Conservation (phyloP, 2,113 vertebrate species). For the Monopterus albus region DNA sequence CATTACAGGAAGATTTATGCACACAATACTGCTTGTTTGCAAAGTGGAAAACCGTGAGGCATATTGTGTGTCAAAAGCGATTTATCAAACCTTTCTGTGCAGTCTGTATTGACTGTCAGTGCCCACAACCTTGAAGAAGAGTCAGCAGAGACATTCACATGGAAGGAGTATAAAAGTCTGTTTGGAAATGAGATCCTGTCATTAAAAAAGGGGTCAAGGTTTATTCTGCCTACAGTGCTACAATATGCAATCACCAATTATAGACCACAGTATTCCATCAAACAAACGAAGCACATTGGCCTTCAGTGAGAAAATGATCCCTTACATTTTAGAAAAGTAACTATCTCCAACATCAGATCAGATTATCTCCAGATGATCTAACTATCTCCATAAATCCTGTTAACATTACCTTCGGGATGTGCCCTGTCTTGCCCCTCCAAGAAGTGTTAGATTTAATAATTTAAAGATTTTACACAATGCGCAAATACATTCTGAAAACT, state of each 20-base stretch:
- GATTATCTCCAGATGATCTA: slow-evolving; percentile 8
- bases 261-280: not conserved
- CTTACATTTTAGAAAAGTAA: slow-evolving; percentile 8
- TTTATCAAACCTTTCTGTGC: slow-evolving; percentile 67
- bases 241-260: slow-evolving; percentile 3
- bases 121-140: slow-evolving; percentile 34
- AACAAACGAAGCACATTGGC: not conserved
- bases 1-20: slow-evolving; percentile 69
- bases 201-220: not conserved
- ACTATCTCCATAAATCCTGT: slow-evolving; percentile 1
- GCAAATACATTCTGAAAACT: slow-evolving; percentile 1
- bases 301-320: not conserved
- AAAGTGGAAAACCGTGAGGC: slow-evolving; percentile 54
- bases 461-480: not conserved
- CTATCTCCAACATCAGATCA: slow-evolving; percentile 13
- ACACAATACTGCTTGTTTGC: slow-evolving; percentile 74
- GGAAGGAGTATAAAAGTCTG: slow-evolving; percentile 14
- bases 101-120: slow-evolving; percentile 63
- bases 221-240: slow-evolving; percentile 1
- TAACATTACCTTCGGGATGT: not conserved
- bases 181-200: slow-evolving; percentile 17
- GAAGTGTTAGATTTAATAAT: slow-evolving; percentile 21
- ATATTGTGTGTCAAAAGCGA: slow-evolving; percentile 64
- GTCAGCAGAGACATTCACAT: slow-evolving; percentile 29
- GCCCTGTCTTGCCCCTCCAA: not conserved